Conservation (phyloP, 2,888 invertebrate genomes). For the Odontomyia ornata region DNA sequence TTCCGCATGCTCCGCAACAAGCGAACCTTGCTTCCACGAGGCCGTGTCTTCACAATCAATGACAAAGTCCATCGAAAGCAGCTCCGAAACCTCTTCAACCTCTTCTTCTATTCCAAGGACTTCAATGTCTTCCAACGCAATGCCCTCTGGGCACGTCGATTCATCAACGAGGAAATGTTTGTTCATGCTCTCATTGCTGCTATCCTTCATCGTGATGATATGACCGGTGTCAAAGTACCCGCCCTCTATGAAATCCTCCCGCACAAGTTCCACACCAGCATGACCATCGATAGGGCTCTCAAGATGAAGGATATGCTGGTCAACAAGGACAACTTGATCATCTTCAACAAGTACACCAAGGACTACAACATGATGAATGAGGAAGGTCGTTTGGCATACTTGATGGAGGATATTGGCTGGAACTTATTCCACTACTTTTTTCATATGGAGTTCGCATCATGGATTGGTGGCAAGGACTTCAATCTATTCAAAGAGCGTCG, state of each 20-base stretch:
- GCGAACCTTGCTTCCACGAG: slow-evolving; percentile 65
- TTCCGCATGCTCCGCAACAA: slow-evolving; percentile 59
- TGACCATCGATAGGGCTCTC: slow-evolving; percentile 60
- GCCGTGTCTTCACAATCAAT: slow-evolving; percentile 65
- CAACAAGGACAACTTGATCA: slow-evolving; percentile 54
- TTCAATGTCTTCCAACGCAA: slow-evolving; percentile 70
- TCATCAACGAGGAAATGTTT: slow-evolving; percentile 79
- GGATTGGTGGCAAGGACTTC: slow-evolving; percentile 69
- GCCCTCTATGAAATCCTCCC: slow-evolving; percentile 82
- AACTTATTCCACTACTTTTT: slow-evolving; percentile 70
- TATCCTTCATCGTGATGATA: slow-evolving; percentile 74
- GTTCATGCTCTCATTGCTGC: slow-evolving; percentile 75
- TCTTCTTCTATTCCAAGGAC: slow-evolving; percentile 70
- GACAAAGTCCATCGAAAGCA: slow-evolving; percentile 51
- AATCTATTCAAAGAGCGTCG: slow-evolving; percentile 68
- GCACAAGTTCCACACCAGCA: slow-evolving; percentile 69
- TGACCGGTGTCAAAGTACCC: slow-evolving; percentile 73
- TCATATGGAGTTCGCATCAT: slow-evolving; percentile 70
- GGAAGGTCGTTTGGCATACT: slow-evolving; percentile 70
- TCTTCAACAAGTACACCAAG: slow-evolving; percentile 66
- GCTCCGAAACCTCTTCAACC: slow-evolving; percentile 64
- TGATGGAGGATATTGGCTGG: slow-evolving; percentile 72
- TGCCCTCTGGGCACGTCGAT: slow-evolving; percentile 71
- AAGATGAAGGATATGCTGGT: slow-evolving; percentile 56
- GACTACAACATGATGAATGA: slow-evolving; percentile 62